These are phyloP conservation scores for Poecilia velifera DNA, from an alignment of 2,797 vertebrate genomes.

Conservation along the genomic window DNA sequence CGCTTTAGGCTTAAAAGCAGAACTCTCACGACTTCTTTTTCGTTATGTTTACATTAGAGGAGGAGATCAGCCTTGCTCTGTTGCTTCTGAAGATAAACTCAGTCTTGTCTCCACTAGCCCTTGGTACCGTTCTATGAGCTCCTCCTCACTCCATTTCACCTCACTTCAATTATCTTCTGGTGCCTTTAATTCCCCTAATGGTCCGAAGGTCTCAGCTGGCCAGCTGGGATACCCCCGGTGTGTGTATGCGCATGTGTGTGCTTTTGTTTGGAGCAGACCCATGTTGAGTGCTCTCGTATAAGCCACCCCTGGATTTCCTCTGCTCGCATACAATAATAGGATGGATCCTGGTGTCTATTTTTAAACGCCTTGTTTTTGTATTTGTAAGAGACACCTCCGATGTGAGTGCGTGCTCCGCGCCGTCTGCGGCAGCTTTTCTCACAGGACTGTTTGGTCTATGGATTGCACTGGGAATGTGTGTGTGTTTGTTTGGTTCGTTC, in stretches of 20 bases:
- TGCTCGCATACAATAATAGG: constrained; percentile 61
- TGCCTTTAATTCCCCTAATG: constrained; percentile 69
- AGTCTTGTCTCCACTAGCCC: constrained; percentile 22
- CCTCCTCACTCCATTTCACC: constrained; percentile 5
- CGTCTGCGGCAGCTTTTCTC: constrained; percentile 51
- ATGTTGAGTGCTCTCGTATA: constrained; percentile 43
- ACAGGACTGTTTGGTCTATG: constrained; percentile 57
- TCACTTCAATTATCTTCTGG: constrained; percentile 43
- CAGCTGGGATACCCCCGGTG: constrained; percentile 56
- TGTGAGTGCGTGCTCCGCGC: constrained; percentile 31
- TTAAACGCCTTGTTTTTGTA: constrained; percentile 58
- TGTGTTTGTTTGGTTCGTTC: constrained; percentile 60
- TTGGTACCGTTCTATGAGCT: constrained; percentile 21
- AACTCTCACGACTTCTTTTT: constrained; percentile 15
- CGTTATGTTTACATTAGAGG: constrained; percentile 21
- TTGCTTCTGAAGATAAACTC: constrained; percentile 10
- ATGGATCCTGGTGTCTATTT: constrained; percentile 70
- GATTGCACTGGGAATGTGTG: constrained; percentile 32
- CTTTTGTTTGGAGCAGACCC: constrained; percentile 50
- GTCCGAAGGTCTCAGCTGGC: constrained; percentile 66
- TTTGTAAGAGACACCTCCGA: constrained; percentile 57
- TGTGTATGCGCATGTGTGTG: constrained; percentile 25
- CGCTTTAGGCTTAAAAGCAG: constrained; percentile 26
- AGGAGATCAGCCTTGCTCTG: constrained; percentile 2
- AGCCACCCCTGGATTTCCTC: constrained; percentile 57